Conservation (phyloP, 2,797 vertebrate genomes). For the Epinephelus awoara region DNA sequence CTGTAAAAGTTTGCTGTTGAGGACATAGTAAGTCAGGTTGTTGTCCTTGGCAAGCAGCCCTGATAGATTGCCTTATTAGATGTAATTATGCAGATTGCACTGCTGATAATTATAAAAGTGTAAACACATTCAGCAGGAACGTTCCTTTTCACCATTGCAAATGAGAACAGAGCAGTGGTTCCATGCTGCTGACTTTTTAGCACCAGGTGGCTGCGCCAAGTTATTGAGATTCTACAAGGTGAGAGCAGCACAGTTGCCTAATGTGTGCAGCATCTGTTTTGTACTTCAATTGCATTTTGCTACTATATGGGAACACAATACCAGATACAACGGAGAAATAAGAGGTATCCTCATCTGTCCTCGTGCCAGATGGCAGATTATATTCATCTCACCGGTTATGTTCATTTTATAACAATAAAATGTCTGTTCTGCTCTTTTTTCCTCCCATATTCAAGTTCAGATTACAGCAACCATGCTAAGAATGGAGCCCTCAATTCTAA, state of each 20-base stretch:
- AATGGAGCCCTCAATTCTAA: not conserved
- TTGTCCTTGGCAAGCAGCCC: conserved; percentile 73
- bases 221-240: conserved; percentile 74
- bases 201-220: conserved; percentile 73
- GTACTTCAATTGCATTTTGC: conserved; percentile 38
- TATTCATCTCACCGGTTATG: conserved; percentile 35
- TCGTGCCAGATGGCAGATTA: conserved; percentile 53
- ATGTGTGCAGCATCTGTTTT: conserved; percentile 69
- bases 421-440: conserved; percentile 21
- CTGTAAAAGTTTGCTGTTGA: conserved; percentile 52
- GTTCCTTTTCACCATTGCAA: conserved; percentile 75
- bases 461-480: conserved; percentile 13
- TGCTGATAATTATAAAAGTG: conserved; percentile 78
- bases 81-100: conserved; percentile 81
- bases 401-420: conserved; percentile 44
- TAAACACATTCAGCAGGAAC: conserved; percentile 78
- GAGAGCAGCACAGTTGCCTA: conserved; percentile 60
- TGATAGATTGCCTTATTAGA: conserved; percentile 80
- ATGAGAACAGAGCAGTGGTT: conserved; percentile 65
- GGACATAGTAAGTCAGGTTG: conserved; percentile 60
- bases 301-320: conserved; percentile 24
- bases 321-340: conserved; percentile 14
- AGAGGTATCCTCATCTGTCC: conserved; percentile 49
- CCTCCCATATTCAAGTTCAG: conserved; percentile 8
- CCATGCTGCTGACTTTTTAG: conserved; percentile 71